Evolutionary conservation across 2,113 vertebrate genomes (phyloP), one percentile per base, ranked within the genome.

Genomic region (Cololabis saira): DNA sequence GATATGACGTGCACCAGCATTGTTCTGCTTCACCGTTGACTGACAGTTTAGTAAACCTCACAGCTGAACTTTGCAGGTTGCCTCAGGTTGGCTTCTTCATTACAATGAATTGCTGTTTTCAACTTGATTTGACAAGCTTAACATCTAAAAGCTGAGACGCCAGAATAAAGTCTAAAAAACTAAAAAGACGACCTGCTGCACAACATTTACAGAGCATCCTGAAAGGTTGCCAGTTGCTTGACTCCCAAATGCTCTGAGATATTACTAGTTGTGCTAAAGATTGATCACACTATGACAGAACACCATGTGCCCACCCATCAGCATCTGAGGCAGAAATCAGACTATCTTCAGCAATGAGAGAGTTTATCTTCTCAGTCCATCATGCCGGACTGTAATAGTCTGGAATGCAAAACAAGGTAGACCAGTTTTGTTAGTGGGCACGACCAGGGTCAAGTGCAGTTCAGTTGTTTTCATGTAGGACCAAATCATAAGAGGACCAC

Each of bases 351-450:
- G 12, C 2, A 5, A 24, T 15, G 44, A 63, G 10, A 53, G 24
- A 17, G 15, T 1, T 72, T 50, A 49, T 43, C 21, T 0, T 65
- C 30, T 77, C n/a, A 53, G 52, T 37, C 44, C 15, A 64, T 54
- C 24, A 56, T 49, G 18, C 5, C 48, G 42, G 56, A 55, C 30
- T 63, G 47, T 21, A 51, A 47, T 53, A 37, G 44, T 67, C 19
- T 64, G 41, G 19, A 74, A 37, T 9, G 10, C 47, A 61, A 44
- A 65, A 59, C 58, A 56, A 21, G 3, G 27, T 44, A 58, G 67
- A 60, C 16, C 19, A 50, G 24, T 41, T 22, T 16, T 14, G 19
- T 17, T 17, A 18, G 54, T 27, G 12, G 30, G 30, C 30, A 30
- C 8, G 30, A 30, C 30, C 30, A 2, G 11, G 33, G 33, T 41